Evolutionary conservation across 2,113 vertebrate species (phyloP).

Genomic region (Hystrix cristata): DNA sequence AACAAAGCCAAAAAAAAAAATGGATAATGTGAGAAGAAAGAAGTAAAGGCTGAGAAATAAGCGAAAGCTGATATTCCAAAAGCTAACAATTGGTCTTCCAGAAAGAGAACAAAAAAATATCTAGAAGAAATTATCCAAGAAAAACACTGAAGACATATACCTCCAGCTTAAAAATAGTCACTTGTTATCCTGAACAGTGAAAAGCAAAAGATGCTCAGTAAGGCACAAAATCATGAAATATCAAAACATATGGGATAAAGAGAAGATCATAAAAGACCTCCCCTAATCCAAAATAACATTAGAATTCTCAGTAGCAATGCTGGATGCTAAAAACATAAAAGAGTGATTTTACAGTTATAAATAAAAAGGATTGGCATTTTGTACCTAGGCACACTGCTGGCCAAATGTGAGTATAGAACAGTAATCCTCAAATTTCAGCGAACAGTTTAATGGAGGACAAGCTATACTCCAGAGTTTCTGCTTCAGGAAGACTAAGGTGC

Average conservation of each 20-base stretch:
- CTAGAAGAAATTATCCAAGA: background rate
- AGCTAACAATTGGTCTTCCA: background rate
- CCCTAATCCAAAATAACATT: background rate
- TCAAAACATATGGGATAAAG: background rate
- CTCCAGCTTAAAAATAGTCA: slow-evolving; percentile 44
- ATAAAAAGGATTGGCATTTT: slow-evolving; percentile 7
- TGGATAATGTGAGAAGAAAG: slow-evolving; percentile 20
- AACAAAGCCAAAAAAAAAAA: background rate
- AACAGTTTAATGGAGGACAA: background rate
- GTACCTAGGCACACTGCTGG: background rate
- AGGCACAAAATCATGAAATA: slow-evolving; percentile 32
- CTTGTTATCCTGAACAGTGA: background rate
- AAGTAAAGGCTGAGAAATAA: background rate
- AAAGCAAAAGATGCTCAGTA: background rate
- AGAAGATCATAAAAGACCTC: background rate
- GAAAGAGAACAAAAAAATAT: slow-evolving; percentile 10
- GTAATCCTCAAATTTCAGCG: slow-evolving; percentile 12
- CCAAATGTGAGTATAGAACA: background rate
- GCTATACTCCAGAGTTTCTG: background rate
- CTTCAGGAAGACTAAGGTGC: background rate
- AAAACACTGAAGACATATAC: slow-evolving; percentile 11
- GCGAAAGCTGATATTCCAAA: background rate
- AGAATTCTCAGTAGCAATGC: background rate
- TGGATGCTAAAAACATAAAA: background rate
- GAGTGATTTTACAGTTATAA: background rate